phyloP scores from a whole-genome alignment of 1,140 invertebrate species.

The Drosophila triauraria region DNA sequence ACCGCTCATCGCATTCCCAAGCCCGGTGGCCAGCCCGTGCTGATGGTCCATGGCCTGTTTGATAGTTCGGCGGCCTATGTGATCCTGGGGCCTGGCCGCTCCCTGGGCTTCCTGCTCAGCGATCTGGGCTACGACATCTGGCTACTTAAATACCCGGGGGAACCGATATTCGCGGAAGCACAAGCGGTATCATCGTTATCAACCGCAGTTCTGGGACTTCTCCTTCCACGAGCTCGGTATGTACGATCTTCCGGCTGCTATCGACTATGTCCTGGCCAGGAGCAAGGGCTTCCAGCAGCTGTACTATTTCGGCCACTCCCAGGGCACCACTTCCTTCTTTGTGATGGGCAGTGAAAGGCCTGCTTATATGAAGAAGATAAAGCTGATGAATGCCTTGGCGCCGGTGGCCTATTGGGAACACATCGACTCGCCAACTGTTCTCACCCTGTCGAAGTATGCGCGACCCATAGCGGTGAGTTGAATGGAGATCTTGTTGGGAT shows the following conservation, averaged over 20 bases:
- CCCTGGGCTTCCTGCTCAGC: constrained; percentile 87
- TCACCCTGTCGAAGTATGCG: constrained; percentile 10
- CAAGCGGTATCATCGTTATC: constrained; percentile 82
- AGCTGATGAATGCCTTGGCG: constrained; percentile 87
- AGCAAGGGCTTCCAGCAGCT: constrained; percentile 84
- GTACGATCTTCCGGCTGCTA: constrained; percentile 89
- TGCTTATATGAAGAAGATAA: constrained; percentile 89
- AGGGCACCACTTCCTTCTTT: constrained; percentile 87
- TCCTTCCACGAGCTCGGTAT: constrained; percentile 90
- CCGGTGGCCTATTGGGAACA: constrained; percentile 85
- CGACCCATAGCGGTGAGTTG: constrained; percentile 7
- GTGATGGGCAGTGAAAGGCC: constrained; percentile 88
- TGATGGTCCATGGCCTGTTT: constrained; percentile 88
- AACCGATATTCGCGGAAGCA: constrained; percentile 89
- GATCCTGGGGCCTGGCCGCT: constrained; percentile 85
- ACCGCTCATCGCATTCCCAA: constrained; percentile 84
- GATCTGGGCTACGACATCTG: constrained; percentile 91
- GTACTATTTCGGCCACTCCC: constrained; percentile 86
- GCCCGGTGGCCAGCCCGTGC: constrained; percentile 85
- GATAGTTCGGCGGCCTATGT: constrained; percentile 87
- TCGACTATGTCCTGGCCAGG: constrained; percentile 87
- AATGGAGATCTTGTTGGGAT: too few relatives aligned
- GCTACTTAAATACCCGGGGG: constrained; percentile 90
- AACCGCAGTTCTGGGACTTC: constrained; percentile 84
- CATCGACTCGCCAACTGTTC: constrained; percentile 8